A percentile compares a stretch with the other conserved stretches of the same genome.
Conservation (phyloP, 1,140 invertebrate genomes). For the Drosophila navojoa region DNA sequence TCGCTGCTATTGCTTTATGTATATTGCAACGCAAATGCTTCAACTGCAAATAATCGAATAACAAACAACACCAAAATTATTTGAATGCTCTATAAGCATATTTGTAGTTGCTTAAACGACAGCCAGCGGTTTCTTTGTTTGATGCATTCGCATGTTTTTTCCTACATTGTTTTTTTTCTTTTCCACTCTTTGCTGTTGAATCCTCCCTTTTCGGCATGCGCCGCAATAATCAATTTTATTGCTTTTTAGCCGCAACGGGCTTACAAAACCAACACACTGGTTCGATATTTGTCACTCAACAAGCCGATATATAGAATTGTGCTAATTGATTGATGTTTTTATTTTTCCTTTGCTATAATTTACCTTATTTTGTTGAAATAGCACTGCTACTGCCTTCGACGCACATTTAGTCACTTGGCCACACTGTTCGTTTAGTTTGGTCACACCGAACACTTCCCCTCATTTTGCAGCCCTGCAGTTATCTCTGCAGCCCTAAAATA, state of each 20-base stretch:
- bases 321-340: slow-evolving; percentile 64
- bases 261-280: neutral
- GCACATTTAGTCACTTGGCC: slow-evolving; percentile 38
- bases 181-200: slow-evolving; percentile 57
- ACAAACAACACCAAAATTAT: slow-evolving; percentile 22
- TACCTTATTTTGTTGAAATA: slow-evolving; percentile 81
- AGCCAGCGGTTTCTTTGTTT: slow-evolving; percentile 62
- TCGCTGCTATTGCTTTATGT: slow-evolving; percentile 24
- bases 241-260: slow-evolving; percentile 10
- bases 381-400: slow-evolving; percentile 52
- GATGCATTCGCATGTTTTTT: slow-evolving; percentile 47
- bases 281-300: slow-evolving; percentile 13
- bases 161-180: slow-evolving; percentile 46
- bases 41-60: slow-evolving; percentile 60
- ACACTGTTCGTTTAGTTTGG: slow-evolving; percentile 29
- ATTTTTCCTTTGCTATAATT: slow-evolving; percentile 57
- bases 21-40: slow-evolving; percentile 63
- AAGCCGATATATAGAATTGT: slow-evolving; percentile 18
- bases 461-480: slow-evolving; percentile 22
- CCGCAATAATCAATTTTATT: slow-evolving; percentile 73
- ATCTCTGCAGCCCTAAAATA: neutral
- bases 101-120: slow-evolving; percentile 27
- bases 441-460: slow-evolving; percentile 7
- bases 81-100: slow-evolving; percentile 27
- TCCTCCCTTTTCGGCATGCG: slow-evolving; percentile 79